Conservation (phyloP, 2,888 invertebrate species). For the Bombylius major region DNA sequence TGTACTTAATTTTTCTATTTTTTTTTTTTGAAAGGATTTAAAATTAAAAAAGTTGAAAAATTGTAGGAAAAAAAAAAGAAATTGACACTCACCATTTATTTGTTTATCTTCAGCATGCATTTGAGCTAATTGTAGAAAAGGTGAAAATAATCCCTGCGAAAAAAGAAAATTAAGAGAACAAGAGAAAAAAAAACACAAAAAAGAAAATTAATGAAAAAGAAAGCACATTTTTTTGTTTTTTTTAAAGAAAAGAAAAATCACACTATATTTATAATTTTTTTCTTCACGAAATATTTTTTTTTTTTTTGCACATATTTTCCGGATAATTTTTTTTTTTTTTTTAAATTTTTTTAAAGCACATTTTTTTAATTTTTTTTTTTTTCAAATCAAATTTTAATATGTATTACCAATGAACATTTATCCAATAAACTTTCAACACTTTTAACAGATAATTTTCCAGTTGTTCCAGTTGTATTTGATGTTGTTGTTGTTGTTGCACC, state of each 20-base stretch:
- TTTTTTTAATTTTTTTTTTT: background rate
- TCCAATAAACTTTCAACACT: conserved; percentile 15
- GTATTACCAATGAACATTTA: conserved; percentile 14
- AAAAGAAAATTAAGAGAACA: background rate
- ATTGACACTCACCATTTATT: conserved; percentile 14
- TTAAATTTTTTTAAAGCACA: background rate
- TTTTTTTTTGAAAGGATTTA: too few relatives aligned
- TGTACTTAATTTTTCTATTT: too few relatives aligned
- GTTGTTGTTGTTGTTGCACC: background rate
- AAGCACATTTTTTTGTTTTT: too few relatives aligned
- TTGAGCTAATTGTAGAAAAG: conserved; percentile 16
- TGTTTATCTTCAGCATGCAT: conserved; percentile 17
- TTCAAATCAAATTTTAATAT: background rate
- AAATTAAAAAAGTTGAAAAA: too few relatives aligned
- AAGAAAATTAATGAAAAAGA: too few relatives aligned
- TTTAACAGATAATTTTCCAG: conserved; percentile 9
- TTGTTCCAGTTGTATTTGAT: background rate
- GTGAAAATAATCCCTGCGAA: conserved; percentile 14
- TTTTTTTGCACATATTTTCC: background rate
- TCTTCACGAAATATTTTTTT: background rate
- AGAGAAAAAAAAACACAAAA: background rate
- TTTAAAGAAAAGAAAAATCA: too few relatives aligned
- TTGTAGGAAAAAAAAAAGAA: too few relatives aligned
- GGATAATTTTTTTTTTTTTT: background rate
- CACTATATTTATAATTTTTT: background rate